Conservation (phyloP, 2,797 vertebrate genomes). For the Trichosurus vulpecula region DNA sequence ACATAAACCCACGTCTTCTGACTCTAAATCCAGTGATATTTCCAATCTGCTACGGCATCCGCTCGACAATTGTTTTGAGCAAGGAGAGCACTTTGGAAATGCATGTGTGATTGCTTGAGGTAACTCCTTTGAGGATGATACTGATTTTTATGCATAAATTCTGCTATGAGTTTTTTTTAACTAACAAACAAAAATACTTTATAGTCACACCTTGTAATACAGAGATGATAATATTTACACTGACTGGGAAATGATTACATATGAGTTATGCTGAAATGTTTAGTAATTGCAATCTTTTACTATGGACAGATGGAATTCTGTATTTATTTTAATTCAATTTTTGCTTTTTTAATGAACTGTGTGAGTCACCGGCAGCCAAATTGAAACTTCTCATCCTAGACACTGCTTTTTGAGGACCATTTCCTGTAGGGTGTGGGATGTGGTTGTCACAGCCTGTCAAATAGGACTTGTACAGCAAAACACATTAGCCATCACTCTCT, state of each 20-base stretch:
- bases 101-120: slow-evolving; percentile 24
- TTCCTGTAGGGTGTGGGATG: neutral
- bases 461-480: neutral
- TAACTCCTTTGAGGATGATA: slow-evolving; percentile 39
- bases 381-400: slow-evolving; percentile 44
- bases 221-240: slow-evolving; percentile 52
- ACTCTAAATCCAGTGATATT: slow-evolving; percentile 36
- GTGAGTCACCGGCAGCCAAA: slow-evolving; percentile 7
- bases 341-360: neutral
- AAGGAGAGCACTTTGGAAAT: slow-evolving; percentile 53
- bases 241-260: slow-evolving; percentile 23
- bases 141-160: slow-evolving; percentile 40
- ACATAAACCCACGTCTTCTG: neutral
- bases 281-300: slow-evolving; percentile 37
- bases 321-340: slow-evolving; percentile 54
- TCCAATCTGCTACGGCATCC: neutral
- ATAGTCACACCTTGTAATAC: neutral
- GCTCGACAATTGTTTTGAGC: neutral
- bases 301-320: slow-evolving; percentile 20
- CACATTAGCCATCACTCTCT: slow-evolving; percentile 17
- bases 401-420: slow-evolving; percentile 5
- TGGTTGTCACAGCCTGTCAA: neutral
- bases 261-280: slow-evolving; percentile 43
- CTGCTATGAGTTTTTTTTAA: neutral
- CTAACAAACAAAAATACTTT: slow-evolving; percentile 11